These are phyloP conservation scores for Hydrochoerus hydrochaeris DNA, from an alignment of 2,113 vertebrate species.

Conservation along the genomic window DNA sequence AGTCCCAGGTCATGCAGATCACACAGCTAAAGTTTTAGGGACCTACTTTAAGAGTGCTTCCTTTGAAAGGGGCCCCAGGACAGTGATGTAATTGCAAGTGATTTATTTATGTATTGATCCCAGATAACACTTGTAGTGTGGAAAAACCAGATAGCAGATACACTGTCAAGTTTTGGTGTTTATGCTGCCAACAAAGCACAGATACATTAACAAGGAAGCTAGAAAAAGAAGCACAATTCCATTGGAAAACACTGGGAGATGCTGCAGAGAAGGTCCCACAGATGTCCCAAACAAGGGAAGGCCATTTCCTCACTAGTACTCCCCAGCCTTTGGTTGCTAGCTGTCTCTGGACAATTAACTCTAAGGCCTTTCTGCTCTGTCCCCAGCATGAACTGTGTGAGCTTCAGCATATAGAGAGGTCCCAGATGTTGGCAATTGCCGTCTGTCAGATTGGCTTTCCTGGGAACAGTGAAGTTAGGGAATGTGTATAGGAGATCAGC, in stretches of 20 bases:
- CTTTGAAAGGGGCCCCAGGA: neutral
- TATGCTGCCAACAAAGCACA: neutral
- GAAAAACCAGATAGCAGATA: neutral
- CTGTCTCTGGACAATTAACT: neutral
- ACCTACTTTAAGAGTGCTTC: neutral
- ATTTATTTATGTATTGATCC: neutral
- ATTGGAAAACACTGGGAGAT: neutral
- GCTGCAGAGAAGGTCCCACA: neutral
- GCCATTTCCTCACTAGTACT: neutral
- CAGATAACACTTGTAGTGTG: neutral
- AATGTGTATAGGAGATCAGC: fast-evolving
- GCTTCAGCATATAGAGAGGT: neutral
- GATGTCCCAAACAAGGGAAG: neutral
- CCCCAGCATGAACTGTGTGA: neutral
- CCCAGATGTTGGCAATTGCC: neutral
- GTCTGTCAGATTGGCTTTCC: neutral
- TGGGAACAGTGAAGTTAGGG: neutral
- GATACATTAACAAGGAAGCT: fast-evolving
- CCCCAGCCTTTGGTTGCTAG: neutral
- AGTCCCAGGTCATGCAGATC: neutral
- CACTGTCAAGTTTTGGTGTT: neutral
- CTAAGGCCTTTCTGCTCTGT: neutral
- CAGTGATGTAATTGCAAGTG: neutral
- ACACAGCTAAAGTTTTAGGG: neutral
- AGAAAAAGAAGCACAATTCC: neutral